Evolutionary conservation across 2,113 vertebrate species (phyloP).

Genomic region (Centropus bengalensis): DNA sequence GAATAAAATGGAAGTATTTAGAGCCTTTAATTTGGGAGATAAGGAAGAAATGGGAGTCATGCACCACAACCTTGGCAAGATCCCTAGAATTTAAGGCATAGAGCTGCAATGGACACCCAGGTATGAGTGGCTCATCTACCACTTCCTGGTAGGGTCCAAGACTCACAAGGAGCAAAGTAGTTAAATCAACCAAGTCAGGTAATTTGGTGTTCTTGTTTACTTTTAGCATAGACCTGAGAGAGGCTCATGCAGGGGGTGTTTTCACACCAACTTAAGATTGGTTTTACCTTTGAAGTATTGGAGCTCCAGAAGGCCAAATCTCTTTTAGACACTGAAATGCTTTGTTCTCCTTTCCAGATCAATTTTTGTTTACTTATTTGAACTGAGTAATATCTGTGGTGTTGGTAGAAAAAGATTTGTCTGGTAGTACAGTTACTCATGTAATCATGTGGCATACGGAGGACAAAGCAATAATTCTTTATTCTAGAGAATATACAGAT

Average conservation of each 20-base stretch:
- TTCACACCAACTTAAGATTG: background rate
- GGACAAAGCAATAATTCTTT: background rate
- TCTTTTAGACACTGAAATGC: background rate
- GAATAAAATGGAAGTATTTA: background rate
- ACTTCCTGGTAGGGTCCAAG: background rate
- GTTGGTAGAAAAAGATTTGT: background rate
- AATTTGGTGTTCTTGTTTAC: background rate
- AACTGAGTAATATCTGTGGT: background rate
- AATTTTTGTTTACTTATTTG: constrained; percentile 3
- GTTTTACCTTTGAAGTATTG: background rate
- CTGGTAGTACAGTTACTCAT: background rate
- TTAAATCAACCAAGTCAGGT: background rate
- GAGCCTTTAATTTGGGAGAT: background rate
- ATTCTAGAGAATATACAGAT: background rate
- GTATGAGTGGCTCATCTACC: background rate
- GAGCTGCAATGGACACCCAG: background rate
- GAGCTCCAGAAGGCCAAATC: background rate
- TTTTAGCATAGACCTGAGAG: background rate
- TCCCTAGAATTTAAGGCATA: background rate
- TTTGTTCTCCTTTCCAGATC: background rate
- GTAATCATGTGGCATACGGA: background rate
- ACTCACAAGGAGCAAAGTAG: background rate
- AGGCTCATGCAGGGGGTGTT: background rate
- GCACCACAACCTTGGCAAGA: background rate
- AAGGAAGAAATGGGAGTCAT: background rate